phyloP scores from a whole-genome alignment of 2,113 vertebrate genomes.

The Thamnaconus septentrionalis region DNA sequence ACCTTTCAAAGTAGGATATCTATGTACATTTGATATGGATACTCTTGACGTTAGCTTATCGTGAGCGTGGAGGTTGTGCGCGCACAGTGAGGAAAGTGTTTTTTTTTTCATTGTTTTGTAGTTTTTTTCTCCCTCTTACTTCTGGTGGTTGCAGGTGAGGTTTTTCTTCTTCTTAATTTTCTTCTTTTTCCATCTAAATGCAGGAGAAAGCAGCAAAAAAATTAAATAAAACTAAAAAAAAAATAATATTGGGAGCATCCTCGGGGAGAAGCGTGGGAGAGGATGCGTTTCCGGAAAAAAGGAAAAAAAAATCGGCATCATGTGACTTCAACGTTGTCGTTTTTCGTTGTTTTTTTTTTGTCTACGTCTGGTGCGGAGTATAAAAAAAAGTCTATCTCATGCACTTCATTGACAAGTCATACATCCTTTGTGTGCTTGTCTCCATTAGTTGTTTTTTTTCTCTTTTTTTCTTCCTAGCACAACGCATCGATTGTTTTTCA shows the following conservation, averaged over 20 bases:
- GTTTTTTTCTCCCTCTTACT: too few relatives aligned
- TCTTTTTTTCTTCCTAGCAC: constrained; percentile 41
- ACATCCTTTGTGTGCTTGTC: constrained; percentile 51
- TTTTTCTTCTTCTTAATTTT: constrained; percentile 9
- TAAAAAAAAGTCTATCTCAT: constrained; percentile 67
- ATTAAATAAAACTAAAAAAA: background rate
- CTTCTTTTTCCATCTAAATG: constrained; percentile 49
- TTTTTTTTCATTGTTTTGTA: background rate
- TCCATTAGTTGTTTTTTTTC: constrained; percentile 33
- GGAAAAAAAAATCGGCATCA: constrained; percentile 26
- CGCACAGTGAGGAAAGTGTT: constrained; percentile 56
- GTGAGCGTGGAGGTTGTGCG: constrained; percentile 82
- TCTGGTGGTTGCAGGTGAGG: too few relatives aligned
- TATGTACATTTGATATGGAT: constrained; percentile 80
- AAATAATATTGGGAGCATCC: constrained; percentile 43
- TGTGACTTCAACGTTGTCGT: constrained; percentile 61
- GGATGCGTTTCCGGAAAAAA: too few relatives aligned
- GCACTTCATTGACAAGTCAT: constrained; percentile 60
- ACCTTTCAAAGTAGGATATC: constrained; percentile 81
- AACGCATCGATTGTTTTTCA: constrained; percentile 56
- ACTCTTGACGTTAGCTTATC: constrained; percentile 79
- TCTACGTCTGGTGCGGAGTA: constrained; percentile 53
- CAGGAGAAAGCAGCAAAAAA: constrained; percentile 13
- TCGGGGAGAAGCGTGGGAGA: too few relatives aligned
- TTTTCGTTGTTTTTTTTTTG: constrained; percentile 60